Conservation (phyloP, 2,888 invertebrate species). For the Gymnoscelis rufifasciata region DNA sequence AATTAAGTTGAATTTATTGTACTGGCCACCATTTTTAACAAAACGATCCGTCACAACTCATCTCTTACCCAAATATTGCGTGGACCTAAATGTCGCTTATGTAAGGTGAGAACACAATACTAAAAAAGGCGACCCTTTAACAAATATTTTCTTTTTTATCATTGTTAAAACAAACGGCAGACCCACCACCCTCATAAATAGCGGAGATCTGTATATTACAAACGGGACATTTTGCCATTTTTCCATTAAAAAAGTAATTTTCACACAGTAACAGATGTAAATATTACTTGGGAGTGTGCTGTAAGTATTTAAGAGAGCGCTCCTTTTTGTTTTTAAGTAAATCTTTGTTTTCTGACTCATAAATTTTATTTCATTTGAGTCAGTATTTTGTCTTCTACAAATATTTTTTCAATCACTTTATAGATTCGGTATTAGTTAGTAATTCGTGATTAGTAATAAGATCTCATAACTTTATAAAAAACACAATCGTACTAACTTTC, state of each 20-base stretch:
- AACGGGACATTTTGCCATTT: slow-evolving; percentile 19
- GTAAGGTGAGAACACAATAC: background rate
- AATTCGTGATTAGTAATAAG: too few relatives aligned
- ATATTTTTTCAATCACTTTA: too few relatives aligned
- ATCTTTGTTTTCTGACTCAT: too few relatives aligned
- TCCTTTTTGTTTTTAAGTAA: too few relatives aligned
- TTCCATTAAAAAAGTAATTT: slow-evolving; percentile 10
- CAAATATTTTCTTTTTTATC: slow-evolving; percentile 17
- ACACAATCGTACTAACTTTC: slow-evolving; percentile 4
- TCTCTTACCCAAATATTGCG: too few relatives aligned
- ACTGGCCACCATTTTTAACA: background rate
- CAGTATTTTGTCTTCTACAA: too few relatives aligned
- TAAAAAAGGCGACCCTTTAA: slow-evolving; percentile 2
- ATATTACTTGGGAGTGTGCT: background rate
- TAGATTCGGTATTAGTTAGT: too few relatives aligned
- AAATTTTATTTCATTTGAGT: too few relatives aligned
- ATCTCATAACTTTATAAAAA: too few relatives aligned
- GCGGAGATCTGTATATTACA: slow-evolving; percentile 20
- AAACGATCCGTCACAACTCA: too few relatives aligned
- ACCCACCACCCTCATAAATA: slow-evolving; percentile 21
- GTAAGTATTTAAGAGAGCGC: background rate
- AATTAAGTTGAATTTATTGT: background rate
- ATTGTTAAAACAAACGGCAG: slow-evolving; percentile 17
- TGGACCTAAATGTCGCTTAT: background rate
- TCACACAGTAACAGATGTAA: background rate